Conservation (phyloP, 2,797 vertebrate species). For the Crypturellus tataupa region DNA sequence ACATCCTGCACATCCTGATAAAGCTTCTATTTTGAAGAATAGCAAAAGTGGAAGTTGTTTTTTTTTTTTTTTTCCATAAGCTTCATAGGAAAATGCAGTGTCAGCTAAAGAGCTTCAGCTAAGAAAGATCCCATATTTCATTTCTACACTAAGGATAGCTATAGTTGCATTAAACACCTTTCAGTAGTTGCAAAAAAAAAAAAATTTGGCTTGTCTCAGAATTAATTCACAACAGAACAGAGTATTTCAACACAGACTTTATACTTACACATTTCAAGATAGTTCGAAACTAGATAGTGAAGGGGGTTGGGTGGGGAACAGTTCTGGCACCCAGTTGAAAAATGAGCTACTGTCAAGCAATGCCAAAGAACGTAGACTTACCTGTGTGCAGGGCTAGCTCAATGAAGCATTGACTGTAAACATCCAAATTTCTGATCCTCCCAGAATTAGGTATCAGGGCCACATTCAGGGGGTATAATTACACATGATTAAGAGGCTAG, state of each 20-base stretch:
- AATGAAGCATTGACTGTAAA: not conserved
- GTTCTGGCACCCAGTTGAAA: not conserved
- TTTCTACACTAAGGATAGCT: not conserved
- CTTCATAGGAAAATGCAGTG: not conserved
- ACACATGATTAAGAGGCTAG: not conserved
- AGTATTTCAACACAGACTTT: not conserved
- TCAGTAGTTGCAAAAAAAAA: not conserved
- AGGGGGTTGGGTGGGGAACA: not conserved
- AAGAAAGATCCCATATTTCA: not conserved
- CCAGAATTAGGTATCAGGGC: not conserved
- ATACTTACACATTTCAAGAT: not conserved
- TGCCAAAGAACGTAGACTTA: not conserved
- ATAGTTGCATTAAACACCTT: not conserved
- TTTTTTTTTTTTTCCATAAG: not conserved
- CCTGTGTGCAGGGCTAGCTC: not conserved
- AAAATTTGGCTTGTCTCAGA: not conserved
- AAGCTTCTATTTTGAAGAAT: not conserved
- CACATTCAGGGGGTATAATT: not conserved
- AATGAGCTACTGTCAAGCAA: not conserved
- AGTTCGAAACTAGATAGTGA: not conserved
- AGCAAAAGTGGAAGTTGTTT: not conserved
- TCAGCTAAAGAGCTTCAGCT: not conserved
- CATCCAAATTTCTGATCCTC: not conserved
- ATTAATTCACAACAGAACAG: not conserved
- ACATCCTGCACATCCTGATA: not conserved